Evolutionary conservation across 2,113 vertebrate species (phyloP).

Genomic region (Muntiacus muntjak): DNA sequence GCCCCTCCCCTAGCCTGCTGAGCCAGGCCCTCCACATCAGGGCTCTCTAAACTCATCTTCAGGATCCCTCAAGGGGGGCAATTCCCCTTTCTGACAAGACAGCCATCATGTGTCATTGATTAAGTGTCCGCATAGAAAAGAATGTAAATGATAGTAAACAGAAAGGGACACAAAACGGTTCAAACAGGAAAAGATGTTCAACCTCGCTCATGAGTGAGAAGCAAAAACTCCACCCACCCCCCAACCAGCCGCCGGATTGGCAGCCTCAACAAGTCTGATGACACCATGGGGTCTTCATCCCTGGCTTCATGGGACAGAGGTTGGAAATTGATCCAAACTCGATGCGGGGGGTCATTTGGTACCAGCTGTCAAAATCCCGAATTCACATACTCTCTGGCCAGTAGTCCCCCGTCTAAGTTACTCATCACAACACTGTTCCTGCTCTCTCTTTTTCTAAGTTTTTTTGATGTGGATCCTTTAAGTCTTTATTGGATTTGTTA

Average conservation of each 20-base stretch:
- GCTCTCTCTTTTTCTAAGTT: not conserved
- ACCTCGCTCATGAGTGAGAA: accelerated
- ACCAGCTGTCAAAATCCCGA: not conserved
- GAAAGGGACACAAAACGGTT: accelerated
- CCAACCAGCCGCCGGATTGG: not conserved
- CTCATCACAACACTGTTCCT: too few species aligned
- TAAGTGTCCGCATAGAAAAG: not conserved
- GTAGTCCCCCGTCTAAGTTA: not conserved
- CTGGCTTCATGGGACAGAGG: not conserved
- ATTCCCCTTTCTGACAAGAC: not conserved
- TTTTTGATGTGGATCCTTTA: not conserved
- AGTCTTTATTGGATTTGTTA: not conserved
- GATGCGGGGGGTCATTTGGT: not conserved
- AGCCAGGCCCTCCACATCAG: not conserved
- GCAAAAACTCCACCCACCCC: not conserved
- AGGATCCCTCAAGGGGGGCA: not conserved
- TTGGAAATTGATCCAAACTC: not conserved
- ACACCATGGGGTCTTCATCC: accelerated
- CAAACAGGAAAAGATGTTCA: not conserved
- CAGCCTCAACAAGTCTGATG: not conserved
- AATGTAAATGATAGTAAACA: accelerated
- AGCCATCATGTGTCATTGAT: not conserved
- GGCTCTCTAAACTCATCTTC: not conserved
- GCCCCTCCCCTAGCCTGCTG: not conserved
- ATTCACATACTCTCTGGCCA: not conserved